Evolutionary conservation across 2,113 vertebrate genomes (phyloP).

Genomic region (Promerops cafer): DNA sequence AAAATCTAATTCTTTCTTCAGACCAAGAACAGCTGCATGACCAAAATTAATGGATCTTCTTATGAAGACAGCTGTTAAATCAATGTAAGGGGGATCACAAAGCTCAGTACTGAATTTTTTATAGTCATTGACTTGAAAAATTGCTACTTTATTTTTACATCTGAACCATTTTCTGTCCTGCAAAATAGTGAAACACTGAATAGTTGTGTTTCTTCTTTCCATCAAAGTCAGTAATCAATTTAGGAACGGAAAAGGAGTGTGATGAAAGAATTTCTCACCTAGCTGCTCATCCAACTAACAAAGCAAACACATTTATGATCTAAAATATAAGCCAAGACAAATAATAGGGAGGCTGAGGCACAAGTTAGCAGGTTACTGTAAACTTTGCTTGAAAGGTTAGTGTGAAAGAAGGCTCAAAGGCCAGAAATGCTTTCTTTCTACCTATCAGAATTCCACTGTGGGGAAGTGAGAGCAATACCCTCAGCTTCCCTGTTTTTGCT

Average conservation of each 20-base stretch:
- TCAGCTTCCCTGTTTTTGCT: background rate
- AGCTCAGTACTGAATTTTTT: background rate
- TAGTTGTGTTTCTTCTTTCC: background rate
- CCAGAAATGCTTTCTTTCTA: background rate
- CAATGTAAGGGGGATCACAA: background rate
- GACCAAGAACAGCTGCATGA: background rate
- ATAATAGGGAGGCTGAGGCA: background rate
- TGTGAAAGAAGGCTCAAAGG: background rate
- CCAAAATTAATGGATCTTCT: background rate
- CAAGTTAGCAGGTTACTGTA: background rate
- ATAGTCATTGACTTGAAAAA: background rate
- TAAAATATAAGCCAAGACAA: background rate
- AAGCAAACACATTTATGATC: background rate
- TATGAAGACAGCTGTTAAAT: background rate
- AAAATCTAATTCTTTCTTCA: slow-evolving; percentile 2
- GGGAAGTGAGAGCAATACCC: background rate
- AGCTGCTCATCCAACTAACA: background rate
- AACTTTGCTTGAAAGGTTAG: background rate
- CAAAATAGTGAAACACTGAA: background rate
- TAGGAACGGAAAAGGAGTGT: background rate
- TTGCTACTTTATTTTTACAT: background rate
- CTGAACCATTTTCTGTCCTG: background rate
- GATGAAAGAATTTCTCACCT: background rate
- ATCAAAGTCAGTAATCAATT: background rate
- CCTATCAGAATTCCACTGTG: background rate